Percentiles rank a stretch among this genome's conserved stretches.
These are phyloP conservation scores for Meriones psammophilus DNA, from an alignment of 2,797 vertebrate species.

Conservation along the genomic window DNA sequence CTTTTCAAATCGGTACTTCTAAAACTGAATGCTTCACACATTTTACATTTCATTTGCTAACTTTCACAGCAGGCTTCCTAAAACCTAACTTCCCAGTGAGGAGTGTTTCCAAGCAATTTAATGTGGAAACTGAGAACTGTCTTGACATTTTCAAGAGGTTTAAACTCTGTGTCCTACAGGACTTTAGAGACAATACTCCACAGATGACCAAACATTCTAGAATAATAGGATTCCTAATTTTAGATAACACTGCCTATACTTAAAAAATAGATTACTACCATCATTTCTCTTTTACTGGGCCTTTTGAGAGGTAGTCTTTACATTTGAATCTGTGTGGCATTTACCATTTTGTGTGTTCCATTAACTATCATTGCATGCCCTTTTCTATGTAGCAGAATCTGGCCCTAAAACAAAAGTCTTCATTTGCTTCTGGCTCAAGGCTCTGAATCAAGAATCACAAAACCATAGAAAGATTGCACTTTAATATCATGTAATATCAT, in stretches of 20 bases:
- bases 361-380: constrained; percentile 65
- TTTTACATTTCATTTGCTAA: constrained; percentile 82
- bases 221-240: constrained; percentile 70
- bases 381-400: constrained; percentile 25
- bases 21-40: constrained; percentile 77
- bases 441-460: constrained; percentile 24
- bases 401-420: constrained; percentile 38
- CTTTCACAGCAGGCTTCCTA: constrained; percentile 78
- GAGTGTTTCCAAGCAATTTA: constrained; percentile 82
- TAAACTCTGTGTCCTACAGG: constrained; percentile 63
- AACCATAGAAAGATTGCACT: neutral
- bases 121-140: constrained; percentile 77
- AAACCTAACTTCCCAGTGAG: constrained; percentile 72
- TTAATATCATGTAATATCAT: neutral
- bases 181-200: constrained; percentile 70
- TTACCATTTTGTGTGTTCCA: constrained; percentile 56
- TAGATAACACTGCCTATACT: constrained; percentile 30
- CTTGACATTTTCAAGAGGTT: constrained; percentile 79
- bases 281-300: constrained; percentile 43
- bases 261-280: constrained; percentile 46
- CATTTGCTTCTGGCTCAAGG: constrained; percentile 9
- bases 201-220: constrained; percentile 67
- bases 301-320: constrained; percentile 57
- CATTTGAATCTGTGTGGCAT: constrained; percentile 60
- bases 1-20: constrained; percentile 74